Percentiles rank a stretch among this genome's conserved stretches.
These are phyloP conservation scores for Abrostola tripartita DNA, from an alignment of 2,888 invertebrate genomes.

Conservation along the genomic window DNA sequence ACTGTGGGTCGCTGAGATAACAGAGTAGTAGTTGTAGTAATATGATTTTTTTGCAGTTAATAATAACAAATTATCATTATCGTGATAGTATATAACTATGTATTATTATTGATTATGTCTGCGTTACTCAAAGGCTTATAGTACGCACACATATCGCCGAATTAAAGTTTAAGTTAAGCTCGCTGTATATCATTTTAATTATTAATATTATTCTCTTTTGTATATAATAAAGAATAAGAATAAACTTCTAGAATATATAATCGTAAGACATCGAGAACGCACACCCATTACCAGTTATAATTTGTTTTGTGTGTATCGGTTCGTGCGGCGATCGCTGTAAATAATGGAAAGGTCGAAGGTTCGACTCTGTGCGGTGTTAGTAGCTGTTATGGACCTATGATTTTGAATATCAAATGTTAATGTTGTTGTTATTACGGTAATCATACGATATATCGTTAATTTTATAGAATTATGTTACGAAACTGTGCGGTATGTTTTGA, in stretches of 20 bases:
- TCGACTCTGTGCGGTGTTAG: slow-evolving; percentile 57
- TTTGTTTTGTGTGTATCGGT: slow-evolving; percentile 60
- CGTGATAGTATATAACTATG: no score
- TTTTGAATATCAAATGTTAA: slow-evolving; percentile 39
- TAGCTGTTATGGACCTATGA: slow-evolving; percentile 45
- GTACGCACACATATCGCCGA: no score
- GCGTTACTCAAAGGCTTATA: no score
- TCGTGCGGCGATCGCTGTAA: slow-evolving; percentile 52
- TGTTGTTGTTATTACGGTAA: slow-evolving; percentile 35
- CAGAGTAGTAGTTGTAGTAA: no score
- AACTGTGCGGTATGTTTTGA: no score
- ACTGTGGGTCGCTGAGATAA: no score
- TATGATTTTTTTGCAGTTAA: no score
- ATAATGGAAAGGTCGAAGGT: slow-evolving; percentile 58
- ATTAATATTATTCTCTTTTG: not conserved
- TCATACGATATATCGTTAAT: slow-evolving; percentile 15
- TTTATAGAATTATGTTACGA: not conserved
- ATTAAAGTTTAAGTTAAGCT: no score
- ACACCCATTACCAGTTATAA: slow-evolving; percentile 57
- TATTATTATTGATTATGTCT: no score
- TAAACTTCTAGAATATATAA: slow-evolving; percentile 9
- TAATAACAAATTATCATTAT: no score
- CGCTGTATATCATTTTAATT: no score
- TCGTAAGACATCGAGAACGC: slow-evolving; percentile 43
- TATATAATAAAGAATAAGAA: not conserved